These are phyloP conservation scores for Pheosia tremula DNA, from an alignment of 2,888 invertebrate genomes.

Conservation along the genomic window DNA sequence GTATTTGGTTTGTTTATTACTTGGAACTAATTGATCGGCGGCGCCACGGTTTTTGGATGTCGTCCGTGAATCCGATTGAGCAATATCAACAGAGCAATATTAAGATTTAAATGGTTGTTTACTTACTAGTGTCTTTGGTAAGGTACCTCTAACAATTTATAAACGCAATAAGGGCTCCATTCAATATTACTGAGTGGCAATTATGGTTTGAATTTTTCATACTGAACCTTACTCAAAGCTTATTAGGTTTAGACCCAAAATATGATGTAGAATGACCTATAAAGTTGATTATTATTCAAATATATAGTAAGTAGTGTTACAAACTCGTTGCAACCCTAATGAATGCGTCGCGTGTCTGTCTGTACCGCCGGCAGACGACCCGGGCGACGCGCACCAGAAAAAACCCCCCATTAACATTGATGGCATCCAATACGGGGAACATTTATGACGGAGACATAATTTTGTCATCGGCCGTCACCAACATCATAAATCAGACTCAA, in stretches of 20 bases:
- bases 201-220: too few species aligned
- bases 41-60: slow-evolving; percentile 77
- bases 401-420: slow-evolving; percentile 60
- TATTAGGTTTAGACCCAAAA: too few species aligned
- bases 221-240: too few species aligned
- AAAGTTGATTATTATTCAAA: background rate
- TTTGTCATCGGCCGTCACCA: slow-evolving; percentile 60
- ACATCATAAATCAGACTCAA: slow-evolving; percentile 53
- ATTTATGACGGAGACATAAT: slow-evolving; percentile 66
- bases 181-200: too few species aligned
- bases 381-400: slow-evolving; percentile 53
- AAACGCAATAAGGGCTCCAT: too few species aligned
- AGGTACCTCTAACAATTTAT: too few species aligned
- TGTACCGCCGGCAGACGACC: slow-evolving; percentile 16
- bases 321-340: slow-evolving; percentile 15
- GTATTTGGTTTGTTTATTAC: slow-evolving; percentile 81
- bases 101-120: too few species aligned
- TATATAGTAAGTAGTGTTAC: slow-evolving; percentile 24
- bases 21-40: slow-evolving; percentile 79
- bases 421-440: slow-evolving; percentile 58
- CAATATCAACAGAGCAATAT: slow-evolving; percentile 8
- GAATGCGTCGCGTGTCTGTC: slow-evolving; percentile 20
- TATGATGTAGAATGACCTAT: background rate
- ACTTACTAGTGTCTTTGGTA: too few species aligned
- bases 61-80: slow-evolving; percentile 32